Base-by-base conservation (phyloP, 2,797 vertebrate species). In the Poeciliopsis presidionis region DNA sequence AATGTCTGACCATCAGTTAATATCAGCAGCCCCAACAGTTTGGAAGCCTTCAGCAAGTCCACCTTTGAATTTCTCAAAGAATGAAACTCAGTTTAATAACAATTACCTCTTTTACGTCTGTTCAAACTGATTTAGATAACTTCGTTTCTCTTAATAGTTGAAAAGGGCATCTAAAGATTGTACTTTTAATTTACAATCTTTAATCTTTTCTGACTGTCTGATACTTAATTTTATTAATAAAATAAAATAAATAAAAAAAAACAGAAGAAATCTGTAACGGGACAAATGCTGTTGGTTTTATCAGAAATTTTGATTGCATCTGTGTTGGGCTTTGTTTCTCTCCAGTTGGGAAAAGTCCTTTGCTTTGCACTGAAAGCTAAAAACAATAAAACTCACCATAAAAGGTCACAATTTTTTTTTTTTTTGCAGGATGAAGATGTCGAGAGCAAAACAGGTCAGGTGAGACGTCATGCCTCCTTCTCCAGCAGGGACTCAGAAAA, bases 381-480 rank as follows among this genome's bases (percentile, higher is more conserved):
- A 85, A 36, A 39, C 45, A 9, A 16, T 1, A 72, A 75, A 76
- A 70, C 2, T 4, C 2, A 36, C 0, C 18, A 20, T 70, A 2
- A 67, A 74, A 61, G 74, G 67, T n/a, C 11, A 57, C 18, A 43
- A 67, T 4, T 49, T 12, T 25, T n/a, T 28, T 28, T 20, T 47
- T 74, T 51, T 5, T 28, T 65, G 61, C 90, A 97, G 96, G 86
- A 95, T 0, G 94, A 86, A 72, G 95, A 96, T 36, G 85, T 91
- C 4, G 94, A 92, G n/a, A 90, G 90, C 79, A 94, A 93, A 0
- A 25, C 90, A 0, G 95, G 91, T 18, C 96, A 96, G 90, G 95
- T 97, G 89, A 97, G 98, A 90, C 97, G 97, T 55, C 97, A 97
- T 0, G 97, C 98, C 9, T 98, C 97, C 22, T 97, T 97, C 87